Evolutionary conservation across 1,140 invertebrate species (phyloP), one percentile per base, ranked within the genome.

Genomic region (Danaus melanippus): DNA sequence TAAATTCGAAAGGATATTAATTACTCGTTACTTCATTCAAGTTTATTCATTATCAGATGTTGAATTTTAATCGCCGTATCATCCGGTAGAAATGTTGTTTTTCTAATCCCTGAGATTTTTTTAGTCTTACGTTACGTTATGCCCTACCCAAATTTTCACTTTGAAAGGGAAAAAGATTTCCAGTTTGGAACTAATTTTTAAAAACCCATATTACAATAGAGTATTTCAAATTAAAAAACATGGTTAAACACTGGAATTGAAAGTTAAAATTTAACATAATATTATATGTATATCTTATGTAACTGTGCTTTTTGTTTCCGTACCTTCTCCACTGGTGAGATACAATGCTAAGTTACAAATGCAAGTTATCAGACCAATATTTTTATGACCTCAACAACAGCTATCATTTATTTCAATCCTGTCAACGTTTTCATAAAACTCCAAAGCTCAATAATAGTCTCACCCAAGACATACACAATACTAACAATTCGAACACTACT

Each of bases 401-500:
- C 21, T 42, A 50, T 55, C 46, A 56, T 56, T 50, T 44, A 56
- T 56, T 42, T 50, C 1, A 12, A 12, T 49, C 53, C 45, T 42
- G 42, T 50, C 49, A 50, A 50, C 49, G 11, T 50, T 42, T 50
- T 50, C 49, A 50, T 50, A 42, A 50, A 41, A 42, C 12, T 42
- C 32, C 40, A 42, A 11, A 41, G 11, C 40, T 39, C 32, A 21
- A n/a, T 49, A 17, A 46, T 12, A 44, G 32, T 21, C 45, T 44
- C 50, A 40, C 50, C 47, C 53, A 54, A 53, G 44, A 46, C 47
- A 32, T 53, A 17, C n/a, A 21, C 15, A 56, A 6, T 41, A 15
- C 40, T 32, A 42, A 43, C 60, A 58, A 61, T 63, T 52, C 63
- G 56, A 42, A 48, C 52, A 52, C 48, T 46, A 53, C 61, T 56